phyloP scores from a whole-genome alignment of 2,888 invertebrate species.

The Epistrophe grossulariae region DNA sequence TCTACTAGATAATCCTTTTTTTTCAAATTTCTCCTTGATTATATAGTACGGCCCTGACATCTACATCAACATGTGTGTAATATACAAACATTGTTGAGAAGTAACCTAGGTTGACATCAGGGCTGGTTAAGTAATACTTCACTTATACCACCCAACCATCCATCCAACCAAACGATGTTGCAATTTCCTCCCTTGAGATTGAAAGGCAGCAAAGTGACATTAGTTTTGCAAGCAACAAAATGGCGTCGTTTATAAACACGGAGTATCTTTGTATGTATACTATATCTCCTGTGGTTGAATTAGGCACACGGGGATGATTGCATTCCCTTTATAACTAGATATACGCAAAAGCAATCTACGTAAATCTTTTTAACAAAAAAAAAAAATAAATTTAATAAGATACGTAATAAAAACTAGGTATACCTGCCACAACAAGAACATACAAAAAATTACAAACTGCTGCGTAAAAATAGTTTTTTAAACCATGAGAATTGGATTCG shows the following conservation, averaged over 20 bases:
- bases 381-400: conserved; percentile 17
- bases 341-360: conserved; percentile 46
- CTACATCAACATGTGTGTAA: conserved; percentile 57
- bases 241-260: conserved; percentile 25
- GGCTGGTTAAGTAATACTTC: conserved; percentile 62
- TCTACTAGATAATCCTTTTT: not conserved
- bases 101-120: conserved; percentile 46
- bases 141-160: conserved; percentile 54
- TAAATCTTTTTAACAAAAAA: conserved; percentile 52
- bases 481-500: conserved; percentile 58
- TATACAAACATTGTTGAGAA: conserved; percentile 25
- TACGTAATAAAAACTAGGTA: conserved; percentile 17
- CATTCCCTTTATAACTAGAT: conserved; percentile 2
- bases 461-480: conserved; percentile 60
- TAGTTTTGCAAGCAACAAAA: conserved; percentile 21
- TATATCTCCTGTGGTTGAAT: conserved; percentile 15
- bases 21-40: not conserved
- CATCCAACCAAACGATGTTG: conserved; percentile 53
- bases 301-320: conserved; percentile 19
- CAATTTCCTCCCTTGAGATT: conserved; percentile 42
- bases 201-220: conserved; percentile 36
- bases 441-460: conserved; percentile 19
- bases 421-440: not conserved
- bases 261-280: too few relatives aligned
- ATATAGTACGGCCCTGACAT: conserved; percentile 13